A percentile compares a stretch with the other conserved stretches of the same genome.
These are phyloP conservation scores for Takifugu rubripes DNA, from an alignment of 2,797 vertebrate genomes.

Conservation along the genomic window DNA sequence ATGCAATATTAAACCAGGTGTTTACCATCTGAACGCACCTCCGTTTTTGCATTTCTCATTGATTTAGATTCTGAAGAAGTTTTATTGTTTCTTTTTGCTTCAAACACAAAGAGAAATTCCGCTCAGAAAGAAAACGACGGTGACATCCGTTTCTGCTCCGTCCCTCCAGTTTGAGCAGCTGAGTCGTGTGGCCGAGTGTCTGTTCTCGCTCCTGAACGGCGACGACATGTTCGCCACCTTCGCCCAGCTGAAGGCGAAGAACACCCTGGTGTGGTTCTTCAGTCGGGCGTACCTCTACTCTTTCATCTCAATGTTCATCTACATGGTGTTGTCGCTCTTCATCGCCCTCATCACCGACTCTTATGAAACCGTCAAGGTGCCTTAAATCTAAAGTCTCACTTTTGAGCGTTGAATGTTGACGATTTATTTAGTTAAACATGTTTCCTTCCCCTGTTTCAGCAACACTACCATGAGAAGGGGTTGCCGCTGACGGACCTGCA, in stretches of 20 bases:
- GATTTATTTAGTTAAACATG: no score
- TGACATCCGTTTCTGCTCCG: no score
- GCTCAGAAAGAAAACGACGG: no score
- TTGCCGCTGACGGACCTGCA: constrained; percentile 90
- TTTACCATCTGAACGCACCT: no score
- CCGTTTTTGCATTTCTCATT: no score
- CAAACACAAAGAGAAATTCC: no score
- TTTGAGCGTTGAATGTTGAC: no score
- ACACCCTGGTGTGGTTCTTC: constrained; percentile 89
- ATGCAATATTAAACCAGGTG: no score
- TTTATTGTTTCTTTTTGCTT: no score
- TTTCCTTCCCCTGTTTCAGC: constrained; percentile 14
- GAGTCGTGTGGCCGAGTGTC: constrained; percentile 89
- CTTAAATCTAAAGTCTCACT: not conserved
- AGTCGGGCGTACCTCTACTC: constrained; percentile 92
- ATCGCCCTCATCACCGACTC: constrained; percentile 96
- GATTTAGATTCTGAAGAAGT: no score
- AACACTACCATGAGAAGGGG: constrained; percentile 89
- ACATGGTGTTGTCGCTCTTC: constrained; percentile 97
- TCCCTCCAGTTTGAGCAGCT: constrained; percentile 86
- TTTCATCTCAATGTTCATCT: constrained; percentile 96
- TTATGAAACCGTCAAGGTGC: constrained; percentile 96
- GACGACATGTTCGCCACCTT: constrained; percentile 98
- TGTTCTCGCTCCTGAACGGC: constrained; percentile 95
- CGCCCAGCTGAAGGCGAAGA: constrained; percentile 90